Evolutionary conservation across 2,797 vertebrate genomes (phyloP).

Genomic region (Phalanger gymnotis): DNA sequence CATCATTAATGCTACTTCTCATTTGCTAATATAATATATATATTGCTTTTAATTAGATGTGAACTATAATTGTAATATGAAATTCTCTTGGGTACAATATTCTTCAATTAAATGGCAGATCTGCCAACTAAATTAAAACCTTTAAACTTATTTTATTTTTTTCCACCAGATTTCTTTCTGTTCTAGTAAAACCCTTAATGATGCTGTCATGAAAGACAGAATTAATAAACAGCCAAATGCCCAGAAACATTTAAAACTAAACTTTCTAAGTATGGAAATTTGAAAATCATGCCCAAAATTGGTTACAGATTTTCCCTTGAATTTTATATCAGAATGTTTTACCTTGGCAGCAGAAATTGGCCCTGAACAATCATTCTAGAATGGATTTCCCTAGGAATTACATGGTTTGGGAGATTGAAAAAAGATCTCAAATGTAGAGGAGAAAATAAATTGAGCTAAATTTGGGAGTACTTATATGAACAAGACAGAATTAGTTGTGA

Average conservation of each 20-base stretch:
- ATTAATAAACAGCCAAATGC: conserved; percentile 24
- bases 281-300: conserved; percentile 20
- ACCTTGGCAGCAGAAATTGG: conserved; percentile 2
- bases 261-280: conserved; percentile 31
- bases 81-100: background rate
- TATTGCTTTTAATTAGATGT: background rate
- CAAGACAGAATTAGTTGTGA: conserved; percentile 9
- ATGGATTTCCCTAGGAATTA: conserved; percentile 11
- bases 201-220: conserved; percentile 3
- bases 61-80: background rate
- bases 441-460: conserved; percentile 41
- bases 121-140: background rate
- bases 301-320: background rate
- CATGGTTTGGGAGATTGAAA: conserved; percentile 14
- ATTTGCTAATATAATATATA: background rate
- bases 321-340: background rate
- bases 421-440: background rate
- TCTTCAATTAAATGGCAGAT: conserved; percentile 39
- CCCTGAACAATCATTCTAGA: background rate
- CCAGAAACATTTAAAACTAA: conserved; percentile 40
- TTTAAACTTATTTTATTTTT: conserved; percentile 12
- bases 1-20: background rate
- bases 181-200: background rate
- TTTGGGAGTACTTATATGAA: background rate
- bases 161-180: conserved; percentile 8